Evolutionary conservation across 2,113 vertebrate genomes (phyloP), one percentile per base, ranked within the genome.

Genomic region (Albula goreensis): DNA sequence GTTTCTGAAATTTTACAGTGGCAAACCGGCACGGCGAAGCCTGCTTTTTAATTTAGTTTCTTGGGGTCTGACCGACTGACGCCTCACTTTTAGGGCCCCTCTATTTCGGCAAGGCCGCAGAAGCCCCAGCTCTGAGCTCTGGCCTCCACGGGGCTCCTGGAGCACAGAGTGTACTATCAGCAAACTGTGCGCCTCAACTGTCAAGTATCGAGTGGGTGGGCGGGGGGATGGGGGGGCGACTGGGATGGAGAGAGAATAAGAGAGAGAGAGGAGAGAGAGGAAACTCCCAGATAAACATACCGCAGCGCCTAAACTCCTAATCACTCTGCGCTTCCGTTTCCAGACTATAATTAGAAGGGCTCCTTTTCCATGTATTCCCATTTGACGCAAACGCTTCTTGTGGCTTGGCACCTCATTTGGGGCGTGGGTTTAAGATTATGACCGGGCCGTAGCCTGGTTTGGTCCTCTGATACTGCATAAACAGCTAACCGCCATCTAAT

Each of bases 331-430:
- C 97, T 99, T 99, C 98, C 98, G 96, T 98, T 99, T 98, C 96
- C 97, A 97, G 96, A 95, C 95, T 99, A 98, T 99, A 99, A 99
- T 99, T 99, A 99, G 97, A 97, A 97, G 96, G 95, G 96, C 96
- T 96, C 96, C 96, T 98, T 97, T 97, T 97, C 97, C 97, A 97
- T 96, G 92, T 96, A 97, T 97, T 97, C 96, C 97, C 96, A 97
- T 96, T 97, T 99, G 97, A 99, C 97, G 98, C 97, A 98, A 97
- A 97, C 97, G 97, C 97, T 97, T 97, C 97, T 97, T 98, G 98
- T 98, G 98, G 97, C 97, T 98, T 99, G 98, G 98, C 98, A 99
- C 97, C 97, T 99, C 96, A 80, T 97, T 97, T 96, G 97, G 97
- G 98, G 97, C 95, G 97, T 98, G 96, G 97, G 97, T 96, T 66